Evolutionary conservation across 2,888 invertebrate genomes (phyloP).

Genomic region (Pristionchus mayeri): DNA sequence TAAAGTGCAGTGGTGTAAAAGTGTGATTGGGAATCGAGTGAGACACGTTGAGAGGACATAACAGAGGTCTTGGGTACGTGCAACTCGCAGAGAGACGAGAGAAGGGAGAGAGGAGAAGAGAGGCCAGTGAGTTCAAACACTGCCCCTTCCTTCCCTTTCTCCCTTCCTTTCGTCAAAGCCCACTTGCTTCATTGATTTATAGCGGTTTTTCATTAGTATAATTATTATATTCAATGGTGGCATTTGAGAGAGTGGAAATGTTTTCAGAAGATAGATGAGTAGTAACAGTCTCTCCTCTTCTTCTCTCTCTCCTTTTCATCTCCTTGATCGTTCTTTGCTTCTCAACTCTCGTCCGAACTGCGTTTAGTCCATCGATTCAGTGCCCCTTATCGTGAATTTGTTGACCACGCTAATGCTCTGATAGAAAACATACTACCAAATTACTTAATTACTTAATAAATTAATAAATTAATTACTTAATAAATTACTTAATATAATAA

Average conservation of each 20-base stretch:
- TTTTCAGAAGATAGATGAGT: too few relatives aligned
- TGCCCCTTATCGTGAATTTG: conserved; percentile 8
- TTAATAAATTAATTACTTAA: too few relatives aligned
- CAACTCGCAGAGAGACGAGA: conserved; percentile 16
- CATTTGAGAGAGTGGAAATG: too few relatives aligned
- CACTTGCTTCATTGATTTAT: too few relatives aligned
- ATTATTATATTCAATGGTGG: too few relatives aligned
- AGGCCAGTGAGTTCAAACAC: conserved; percentile 8
- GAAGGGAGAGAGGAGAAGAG: conserved; percentile 12
- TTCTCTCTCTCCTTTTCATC: neutral
- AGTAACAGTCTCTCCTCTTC: neutral
- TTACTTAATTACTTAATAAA: too few relatives aligned
- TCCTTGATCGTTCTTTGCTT: conserved; percentile 21
- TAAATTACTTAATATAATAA: too few relatives aligned
- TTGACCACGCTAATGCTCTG: neutral
- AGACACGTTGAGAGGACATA: conserved; percentile 27
- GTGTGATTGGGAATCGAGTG: neutral
- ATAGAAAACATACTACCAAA: conserved; percentile 22
- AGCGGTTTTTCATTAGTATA: too few relatives aligned
- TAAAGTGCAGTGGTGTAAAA: conserved; percentile 16
- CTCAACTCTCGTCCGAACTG: conserved; percentile 6
- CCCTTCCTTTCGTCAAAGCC: too few relatives aligned
- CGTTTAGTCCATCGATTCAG: conserved; percentile 36
- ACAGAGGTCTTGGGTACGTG: conserved; percentile 32
- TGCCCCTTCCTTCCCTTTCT: neutral